A percentile compares a stretch with the other conserved stretches of the same genome.
Evolutionary conservation across 1,140 invertebrate species (phyloP).

Genomic region (Papilio aristodemus): DNA sequence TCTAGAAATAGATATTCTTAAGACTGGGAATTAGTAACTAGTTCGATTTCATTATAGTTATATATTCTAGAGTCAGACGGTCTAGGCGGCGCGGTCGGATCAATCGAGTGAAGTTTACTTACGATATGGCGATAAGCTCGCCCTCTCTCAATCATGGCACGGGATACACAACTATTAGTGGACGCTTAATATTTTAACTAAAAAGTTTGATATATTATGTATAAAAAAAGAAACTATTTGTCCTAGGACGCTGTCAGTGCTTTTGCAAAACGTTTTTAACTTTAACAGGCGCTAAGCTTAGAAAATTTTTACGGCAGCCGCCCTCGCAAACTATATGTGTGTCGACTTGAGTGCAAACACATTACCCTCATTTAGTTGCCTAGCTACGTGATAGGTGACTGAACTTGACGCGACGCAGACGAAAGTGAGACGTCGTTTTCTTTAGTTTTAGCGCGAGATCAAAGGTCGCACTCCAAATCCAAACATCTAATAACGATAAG

Average conservation of each 20-base stretch:
- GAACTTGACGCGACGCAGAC: background rate
- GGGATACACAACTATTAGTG: no score
- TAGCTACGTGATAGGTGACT: conserved; percentile 5
- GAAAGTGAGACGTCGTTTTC: background rate
- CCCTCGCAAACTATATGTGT: background rate
- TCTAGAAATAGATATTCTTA: no score
- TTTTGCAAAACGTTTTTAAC: background rate
- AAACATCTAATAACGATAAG: no score
- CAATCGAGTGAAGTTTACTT: no score
- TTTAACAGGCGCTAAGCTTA: background rate
- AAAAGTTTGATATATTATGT: no score
- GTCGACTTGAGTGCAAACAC: background rate
- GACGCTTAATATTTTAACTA: no score
- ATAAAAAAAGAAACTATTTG: no score
- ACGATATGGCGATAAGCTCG: no score
- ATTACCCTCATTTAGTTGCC: background rate
- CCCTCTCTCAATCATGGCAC: no score
- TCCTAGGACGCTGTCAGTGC: background rate
- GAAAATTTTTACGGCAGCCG: background rate
- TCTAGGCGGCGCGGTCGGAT: no score
- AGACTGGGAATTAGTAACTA: background rate
- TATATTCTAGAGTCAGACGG: no score
- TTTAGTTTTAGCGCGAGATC: background rate
- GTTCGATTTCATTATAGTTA: no score
- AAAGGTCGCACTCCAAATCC: background rate